Base-by-base conservation (phyloP, 2,113 vertebrate genomes). In the Gnathochromis pfefferi region DNA sequence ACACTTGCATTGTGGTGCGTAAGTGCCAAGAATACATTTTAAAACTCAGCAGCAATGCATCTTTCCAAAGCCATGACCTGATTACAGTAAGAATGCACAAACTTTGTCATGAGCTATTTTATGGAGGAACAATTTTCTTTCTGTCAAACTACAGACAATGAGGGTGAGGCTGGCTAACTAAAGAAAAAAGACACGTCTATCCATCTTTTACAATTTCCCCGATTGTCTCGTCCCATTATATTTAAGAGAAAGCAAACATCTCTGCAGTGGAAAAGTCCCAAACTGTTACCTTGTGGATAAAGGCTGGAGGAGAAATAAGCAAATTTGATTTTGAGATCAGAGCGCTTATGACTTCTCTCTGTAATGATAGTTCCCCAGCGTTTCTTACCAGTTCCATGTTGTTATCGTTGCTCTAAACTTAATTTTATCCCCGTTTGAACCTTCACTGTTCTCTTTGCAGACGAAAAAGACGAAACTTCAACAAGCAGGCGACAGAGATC, bases 401-500 rank as follows among this genome's bases (percentile, higher is more conserved):
- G 45, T 78, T 78, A 31, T 28, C 9, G 7, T 31, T 78, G 42
- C 73, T 26, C 42, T 7, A 19, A 78, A 78, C 73, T 9, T 28
- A 28, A 47, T 75, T 31, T 42, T 31, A 28, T 47, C 80, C 55
- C 35, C 4, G 0, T 81, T 51, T 82, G 84, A 65, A 86, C 42
- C 2, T 3, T 28, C 26, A 1, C 19, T 54, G 23, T 7, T 88
- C n/a, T 91, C 28, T 31, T 1, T 45, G 53, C 96, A 99, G 98
- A 95, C 97, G 98, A 92, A 99, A 99, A 97, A 98, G 98, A 95
- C 97, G 98, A 94, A 99, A 99, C 95, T 99, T 99, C 97, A 99
- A 99, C 97, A 99, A 99, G 93, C 98, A 99, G 95, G 98, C 98
- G 2, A 99, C 98, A 4, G 98, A 99, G 96, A 99, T 99, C 96